Evolutionary conservation across 2,888 invertebrate species (phyloP).

Genomic region (Torymus aiolomorphi): DNA sequence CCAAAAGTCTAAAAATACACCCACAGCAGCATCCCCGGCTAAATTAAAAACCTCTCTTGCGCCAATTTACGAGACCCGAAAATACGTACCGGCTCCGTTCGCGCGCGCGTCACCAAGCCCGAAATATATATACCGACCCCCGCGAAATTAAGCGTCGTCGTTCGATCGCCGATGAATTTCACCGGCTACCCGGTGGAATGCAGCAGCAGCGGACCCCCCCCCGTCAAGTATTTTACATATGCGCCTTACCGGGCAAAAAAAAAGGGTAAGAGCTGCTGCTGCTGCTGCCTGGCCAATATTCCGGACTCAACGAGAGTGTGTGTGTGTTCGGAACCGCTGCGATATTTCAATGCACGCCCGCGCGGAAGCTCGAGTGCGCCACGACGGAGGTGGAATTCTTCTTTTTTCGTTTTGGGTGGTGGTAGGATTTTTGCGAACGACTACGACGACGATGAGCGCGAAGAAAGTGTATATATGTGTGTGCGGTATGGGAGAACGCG

Average conservation of each 20-base stretch:
- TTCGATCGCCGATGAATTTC: conserved; percentile 43
- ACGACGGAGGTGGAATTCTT: not conserved
- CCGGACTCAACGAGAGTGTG: conserved; percentile 31
- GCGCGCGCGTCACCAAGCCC: too few species aligned
- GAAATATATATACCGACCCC: too few species aligned
- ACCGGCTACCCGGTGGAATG: not conserved
- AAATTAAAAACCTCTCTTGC: too few species aligned
- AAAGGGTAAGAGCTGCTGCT: not conserved
- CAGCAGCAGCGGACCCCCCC: conserved; percentile 23
- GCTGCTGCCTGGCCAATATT: conserved; percentile 19
- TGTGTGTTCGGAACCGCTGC: not conserved
- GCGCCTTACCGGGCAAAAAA: conserved; percentile 26
- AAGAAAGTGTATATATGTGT: not conserved
- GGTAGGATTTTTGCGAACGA: not conserved
- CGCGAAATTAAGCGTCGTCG: conserved; percentile 26
- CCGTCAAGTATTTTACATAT: conserved; percentile 41
- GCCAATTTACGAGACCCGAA: too few species aligned
- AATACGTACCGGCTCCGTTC: too few species aligned
- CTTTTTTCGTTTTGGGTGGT: not conserved
- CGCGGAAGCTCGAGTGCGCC: conserved; percentile 20
- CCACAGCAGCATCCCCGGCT: too few species aligned
- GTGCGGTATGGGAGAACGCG: too few species aligned
- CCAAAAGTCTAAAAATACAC: too few species aligned
- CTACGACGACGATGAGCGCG: not conserved
- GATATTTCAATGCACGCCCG: conserved; percentile 31